Conservation (phyloP, 1,140 invertebrate species). For the Drusus annulatus region DNA sequence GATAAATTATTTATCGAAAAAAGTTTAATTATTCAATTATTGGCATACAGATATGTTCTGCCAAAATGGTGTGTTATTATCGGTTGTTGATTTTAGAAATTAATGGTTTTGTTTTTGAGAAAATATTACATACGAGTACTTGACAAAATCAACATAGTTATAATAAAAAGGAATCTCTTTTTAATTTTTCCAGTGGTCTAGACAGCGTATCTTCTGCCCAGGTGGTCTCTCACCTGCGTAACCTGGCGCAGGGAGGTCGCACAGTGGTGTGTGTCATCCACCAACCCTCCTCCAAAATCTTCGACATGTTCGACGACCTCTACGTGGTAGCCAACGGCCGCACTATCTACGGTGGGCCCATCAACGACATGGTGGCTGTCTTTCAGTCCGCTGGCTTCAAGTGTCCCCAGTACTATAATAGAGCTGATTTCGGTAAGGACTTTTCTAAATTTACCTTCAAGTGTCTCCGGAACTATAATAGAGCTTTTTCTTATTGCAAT, state of each 20-base stretch:
- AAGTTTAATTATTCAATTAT: too few species aligned
- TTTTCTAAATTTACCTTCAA: too few species aligned
- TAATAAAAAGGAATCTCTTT: too few species aligned
- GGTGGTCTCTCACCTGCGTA: slow-evolving; percentile 77
- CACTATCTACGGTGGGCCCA: slow-evolving; percentile 74
- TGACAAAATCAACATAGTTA: too few species aligned
- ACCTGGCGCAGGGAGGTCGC: slow-evolving; percentile 80
- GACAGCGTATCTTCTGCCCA: slow-evolving; percentile 84
- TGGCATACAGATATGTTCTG: too few species aligned
- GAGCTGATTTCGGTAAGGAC: slow-evolving; percentile 77
- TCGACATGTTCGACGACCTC: slow-evolving; percentile 80
- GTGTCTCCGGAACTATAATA: too few species aligned
- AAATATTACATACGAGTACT: too few species aligned
- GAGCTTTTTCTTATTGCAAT: too few species aligned
- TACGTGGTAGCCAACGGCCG: slow-evolving; percentile 74
- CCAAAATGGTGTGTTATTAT: too few species aligned
- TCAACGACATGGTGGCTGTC: slow-evolving; percentile 68
- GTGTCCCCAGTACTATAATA: slow-evolving; percentile 80
- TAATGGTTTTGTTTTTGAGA: too few species aligned
- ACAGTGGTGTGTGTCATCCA: slow-evolving; percentile 91
- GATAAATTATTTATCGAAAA: too few species aligned
- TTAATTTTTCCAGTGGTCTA: slow-evolving; percentile 74
- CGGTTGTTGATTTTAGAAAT: too few species aligned
- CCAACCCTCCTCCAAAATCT: slow-evolving; percentile 89
- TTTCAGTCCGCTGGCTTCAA: slow-evolving; percentile 71